A percentile compares a stretch with the other conserved stretches of the same genome.
Conservation (phyloP, 2,797 vertebrate genomes). For the Myoxocephalus aenaeus region DNA sequence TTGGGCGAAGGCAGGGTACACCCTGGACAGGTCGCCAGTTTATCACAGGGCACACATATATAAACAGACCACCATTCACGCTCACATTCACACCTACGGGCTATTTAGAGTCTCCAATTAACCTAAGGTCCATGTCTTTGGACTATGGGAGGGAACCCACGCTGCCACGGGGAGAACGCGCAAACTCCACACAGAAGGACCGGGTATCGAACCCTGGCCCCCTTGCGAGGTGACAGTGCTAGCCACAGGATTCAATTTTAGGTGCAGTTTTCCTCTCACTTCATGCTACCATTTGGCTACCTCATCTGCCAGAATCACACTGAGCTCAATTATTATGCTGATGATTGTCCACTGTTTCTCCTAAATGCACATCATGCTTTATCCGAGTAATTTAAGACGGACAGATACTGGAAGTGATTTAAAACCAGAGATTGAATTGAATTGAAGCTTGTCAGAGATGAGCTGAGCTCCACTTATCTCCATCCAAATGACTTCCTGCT, state of each 20-base stretch:
- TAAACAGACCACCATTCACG: too few relatives aligned
- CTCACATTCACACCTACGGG: too few relatives aligned
- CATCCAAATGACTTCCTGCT: constrained; percentile 18
- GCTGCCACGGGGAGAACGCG: too few relatives aligned
- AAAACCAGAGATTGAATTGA: constrained; percentile 20
- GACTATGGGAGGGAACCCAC: too few relatives aligned
- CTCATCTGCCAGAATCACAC: background rate
- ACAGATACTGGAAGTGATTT: constrained; percentile 1
- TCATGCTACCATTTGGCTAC: background rate
- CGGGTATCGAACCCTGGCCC: too few relatives aligned
- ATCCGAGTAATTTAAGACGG: background rate
- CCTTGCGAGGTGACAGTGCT: too few relatives aligned
- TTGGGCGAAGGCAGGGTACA: too few relatives aligned
- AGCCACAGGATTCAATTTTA: background rate
- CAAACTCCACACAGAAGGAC: too few relatives aligned
- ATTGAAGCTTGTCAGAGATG: constrained; percentile 6
- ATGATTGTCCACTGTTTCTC: constrained; percentile 21
- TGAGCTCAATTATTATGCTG: constrained; percentile 11
- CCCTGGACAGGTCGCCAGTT: too few relatives aligned
- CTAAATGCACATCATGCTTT: background rate
- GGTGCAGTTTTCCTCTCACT: background rate
- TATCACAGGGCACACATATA: too few relatives aligned
- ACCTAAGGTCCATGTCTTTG: too few relatives aligned
- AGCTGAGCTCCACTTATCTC: constrained; percentile 14
- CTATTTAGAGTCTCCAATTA: too few relatives aligned